These are phyloP conservation scores for Daktulosphaira vitifoliae DNA, from an alignment of 1,140 invertebrate species.

Conservation along the genomic window DNA sequence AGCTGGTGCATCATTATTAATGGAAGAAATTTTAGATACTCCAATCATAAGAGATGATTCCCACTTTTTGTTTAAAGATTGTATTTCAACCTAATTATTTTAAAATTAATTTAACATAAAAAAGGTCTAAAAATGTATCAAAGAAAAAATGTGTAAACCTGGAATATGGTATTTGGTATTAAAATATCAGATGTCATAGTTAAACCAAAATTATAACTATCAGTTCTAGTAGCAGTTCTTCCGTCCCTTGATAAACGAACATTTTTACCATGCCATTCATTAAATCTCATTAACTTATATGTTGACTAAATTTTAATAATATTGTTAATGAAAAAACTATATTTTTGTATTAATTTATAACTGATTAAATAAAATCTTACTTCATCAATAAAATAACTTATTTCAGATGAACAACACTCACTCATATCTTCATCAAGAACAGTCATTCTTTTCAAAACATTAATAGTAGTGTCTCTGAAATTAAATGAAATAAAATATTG, in stretches of 20 bases:
- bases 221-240: constrained; percentile 53
- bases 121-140: background rate
- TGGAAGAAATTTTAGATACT: constrained; percentile 59
- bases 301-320: background rate
- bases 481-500: background rate
- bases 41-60: constrained; percentile 69
- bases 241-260: constrained; percentile 39
- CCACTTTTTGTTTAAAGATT: constrained; percentile 65
- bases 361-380: background rate
- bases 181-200: constrained; percentile 55
- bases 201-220: constrained; percentile 69
- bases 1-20: constrained; percentile 54
- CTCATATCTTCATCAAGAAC: constrained; percentile 31
- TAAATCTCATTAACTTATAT: constrained; percentile 27
- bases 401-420: constrained; percentile 30
- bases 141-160: constrained; percentile 39
- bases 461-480: constrained; percentile 27
- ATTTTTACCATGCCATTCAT: constrained; percentile 34
- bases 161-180: constrained; percentile 52
- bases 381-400: constrained; percentile 26
- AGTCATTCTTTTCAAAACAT: constrained; percentile 29
- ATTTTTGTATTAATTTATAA: too few species aligned
- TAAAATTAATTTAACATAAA: constrained; percentile 1
- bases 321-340: background rate
- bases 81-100: constrained; percentile 52